A percentile compares a stretch with the other conserved stretches of the same genome.
Conservation (phyloP, 1,140 invertebrate species). For the Polyergus mexicanus region DNA sequence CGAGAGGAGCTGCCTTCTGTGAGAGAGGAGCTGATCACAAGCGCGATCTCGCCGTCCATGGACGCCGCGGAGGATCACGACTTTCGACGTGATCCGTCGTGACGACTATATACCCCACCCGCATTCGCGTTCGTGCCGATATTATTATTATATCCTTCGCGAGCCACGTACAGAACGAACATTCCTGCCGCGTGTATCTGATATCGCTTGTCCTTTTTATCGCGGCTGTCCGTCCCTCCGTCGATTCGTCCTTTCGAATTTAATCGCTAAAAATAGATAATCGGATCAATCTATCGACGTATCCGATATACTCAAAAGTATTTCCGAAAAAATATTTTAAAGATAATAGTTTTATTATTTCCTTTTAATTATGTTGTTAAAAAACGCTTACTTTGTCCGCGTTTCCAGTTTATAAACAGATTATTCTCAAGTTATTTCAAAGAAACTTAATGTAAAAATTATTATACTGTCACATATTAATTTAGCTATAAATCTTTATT, state of each 20-base stretch:
- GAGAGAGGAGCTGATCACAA: conserved; percentile 78
- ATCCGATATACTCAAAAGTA: background rate
- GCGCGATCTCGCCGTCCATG: conserved; percentile 78
- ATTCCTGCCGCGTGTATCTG: conserved; percentile 69
- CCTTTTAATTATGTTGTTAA: background rate
- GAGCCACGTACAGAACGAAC: conserved; percentile 73
- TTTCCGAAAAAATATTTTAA: background rate
- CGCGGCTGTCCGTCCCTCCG: conserved; percentile 23
- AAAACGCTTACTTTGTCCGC: background rate
- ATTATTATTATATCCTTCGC: conserved; percentile 75
- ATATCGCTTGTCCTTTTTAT: conserved; percentile 56
- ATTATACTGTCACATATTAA: background rate
- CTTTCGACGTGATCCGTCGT: conserved; percentile 81
- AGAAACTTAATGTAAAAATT: background rate
- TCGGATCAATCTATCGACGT: background rate
- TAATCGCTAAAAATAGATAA: conserved; percentile 43
- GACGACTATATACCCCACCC: conserved; percentile 76
- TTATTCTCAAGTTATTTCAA: background rate
- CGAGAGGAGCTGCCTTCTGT: conserved; percentile 49
- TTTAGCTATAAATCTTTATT: background rate
- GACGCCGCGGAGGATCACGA: conserved; percentile 74
- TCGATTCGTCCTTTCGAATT: conserved; percentile 45
- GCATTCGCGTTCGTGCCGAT: conserved; percentile 64
- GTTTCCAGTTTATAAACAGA: background rate
- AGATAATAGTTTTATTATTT: background rate